Evolutionary conservation across 2,888 invertebrate species (phyloP).

Genomic region (Limnephilus rhombicus): DNA sequence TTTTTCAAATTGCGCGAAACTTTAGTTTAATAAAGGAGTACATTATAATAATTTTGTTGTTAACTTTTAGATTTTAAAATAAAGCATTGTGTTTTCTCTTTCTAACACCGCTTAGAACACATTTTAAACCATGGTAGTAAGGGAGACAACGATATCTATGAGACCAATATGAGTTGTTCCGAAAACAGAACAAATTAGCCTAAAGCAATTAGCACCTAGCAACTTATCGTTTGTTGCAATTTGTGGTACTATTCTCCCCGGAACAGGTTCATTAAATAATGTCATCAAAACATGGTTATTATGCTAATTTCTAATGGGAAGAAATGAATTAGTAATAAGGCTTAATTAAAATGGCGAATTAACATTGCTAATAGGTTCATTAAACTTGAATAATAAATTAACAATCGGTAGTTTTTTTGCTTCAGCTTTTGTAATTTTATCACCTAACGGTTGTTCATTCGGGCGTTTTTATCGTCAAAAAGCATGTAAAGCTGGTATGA

Average conservation of each 20-base stretch:
- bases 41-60: too few relatives aligned
- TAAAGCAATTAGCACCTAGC: too few relatives aligned
- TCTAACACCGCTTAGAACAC: too few relatives aligned
- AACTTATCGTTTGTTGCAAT: neutral
- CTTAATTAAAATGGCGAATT: neutral
- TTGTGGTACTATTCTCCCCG: neutral
- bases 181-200: too few relatives aligned
- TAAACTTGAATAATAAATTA: neutral
- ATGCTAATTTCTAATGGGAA: neutral
- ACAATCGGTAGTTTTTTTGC: neutral
- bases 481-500: neutral
- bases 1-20: too few relatives aligned
- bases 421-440: neutral
- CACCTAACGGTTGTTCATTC: neutral
- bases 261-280: neutral
- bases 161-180: too few relatives aligned
- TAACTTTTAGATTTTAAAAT: too few relatives aligned
- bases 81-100: too few relatives aligned
- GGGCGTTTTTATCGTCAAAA: neutral
- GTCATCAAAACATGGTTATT: neutral
- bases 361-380: neutral
- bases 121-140: too few relatives aligned
- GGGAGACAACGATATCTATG: too few relatives aligned
- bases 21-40: too few relatives aligned
- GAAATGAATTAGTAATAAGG: neutral